Conservation (phyloP, 1,140 invertebrate species). For the Pogonus chalceus region DNA sequence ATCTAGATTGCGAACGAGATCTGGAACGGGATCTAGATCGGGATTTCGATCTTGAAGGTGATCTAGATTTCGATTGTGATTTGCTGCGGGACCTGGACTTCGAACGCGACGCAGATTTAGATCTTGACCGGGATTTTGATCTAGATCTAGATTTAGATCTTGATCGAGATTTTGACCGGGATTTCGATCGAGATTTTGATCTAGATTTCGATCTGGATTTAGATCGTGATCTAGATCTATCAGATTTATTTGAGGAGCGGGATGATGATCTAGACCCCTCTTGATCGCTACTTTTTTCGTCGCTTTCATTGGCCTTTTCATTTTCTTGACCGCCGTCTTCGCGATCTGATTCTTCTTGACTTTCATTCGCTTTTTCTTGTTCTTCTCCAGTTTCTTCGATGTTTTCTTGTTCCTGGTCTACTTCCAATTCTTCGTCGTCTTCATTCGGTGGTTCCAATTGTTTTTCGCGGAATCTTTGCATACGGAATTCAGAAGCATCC, state of each 20-base stretch:
- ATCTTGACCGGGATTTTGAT: slow-evolving; percentile 5
- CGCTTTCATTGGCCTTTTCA: slow-evolving; percentile 13
- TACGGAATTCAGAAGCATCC: slow-evolving; percentile 74
- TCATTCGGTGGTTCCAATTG: slow-evolving; percentile 79
- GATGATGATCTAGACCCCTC: slow-evolving; percentile 1
- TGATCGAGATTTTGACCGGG: slow-evolving; percentile 24
- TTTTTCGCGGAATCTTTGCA: slow-evolving; percentile 76
- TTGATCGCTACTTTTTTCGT: no score
- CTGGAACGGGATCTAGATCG: slow-evolving; percentile 29
- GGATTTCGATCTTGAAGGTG: slow-evolving; percentile 23
- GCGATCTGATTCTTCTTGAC: slow-evolving; percentile 31
- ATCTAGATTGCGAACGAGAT: slow-evolving; percentile 30
- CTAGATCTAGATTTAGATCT: slow-evolving; percentile 18
- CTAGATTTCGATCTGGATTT: slow-evolving; percentile 20
- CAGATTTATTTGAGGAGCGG: slow-evolving; percentile 9
- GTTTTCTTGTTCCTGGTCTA: slow-evolving; percentile 46
- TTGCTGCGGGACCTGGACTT: slow-evolving; percentile 26
- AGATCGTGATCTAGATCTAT: slow-evolving; percentile 19
- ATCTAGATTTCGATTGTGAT: slow-evolving; percentile 26
- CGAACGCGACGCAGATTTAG: slow-evolving; percentile 16
- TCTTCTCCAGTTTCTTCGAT: slow-evolving; percentile 58
- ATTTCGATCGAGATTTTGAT: slow-evolving; percentile 26
- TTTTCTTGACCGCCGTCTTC: slow-evolving; percentile 36
- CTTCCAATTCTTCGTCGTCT: slow-evolving; percentile 59
- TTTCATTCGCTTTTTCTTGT: slow-evolving; percentile 41